A percentile compares a stretch with the other conserved stretches of the same genome.
phyloP scores from a whole-genome alignment of 2,888 invertebrate species.

The Tetranychus piercei region DNA sequence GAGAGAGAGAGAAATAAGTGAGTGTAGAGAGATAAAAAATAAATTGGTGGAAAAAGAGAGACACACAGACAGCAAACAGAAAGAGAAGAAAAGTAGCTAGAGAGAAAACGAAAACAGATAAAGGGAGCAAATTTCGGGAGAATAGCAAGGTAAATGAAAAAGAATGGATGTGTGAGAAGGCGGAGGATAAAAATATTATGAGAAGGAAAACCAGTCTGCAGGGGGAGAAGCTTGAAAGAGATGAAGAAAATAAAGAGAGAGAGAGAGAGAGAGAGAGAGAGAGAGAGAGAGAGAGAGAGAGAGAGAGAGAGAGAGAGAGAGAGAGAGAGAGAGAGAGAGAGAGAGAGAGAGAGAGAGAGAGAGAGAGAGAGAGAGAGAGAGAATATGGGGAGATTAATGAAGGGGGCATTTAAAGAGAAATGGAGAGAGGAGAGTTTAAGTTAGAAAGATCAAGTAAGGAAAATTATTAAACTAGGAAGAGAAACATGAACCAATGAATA shows the following conservation, averaged over 20 bases:
- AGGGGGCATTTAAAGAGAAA: neutral
- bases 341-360: too few species aligned
- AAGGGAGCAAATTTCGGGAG: neutral
- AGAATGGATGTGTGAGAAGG: neutral
- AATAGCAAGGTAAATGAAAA: neutral
- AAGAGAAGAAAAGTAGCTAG: neutral
- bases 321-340: too few species aligned
- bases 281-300: neutral
- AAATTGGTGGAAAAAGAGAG: neutral
- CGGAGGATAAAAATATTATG: neutral
- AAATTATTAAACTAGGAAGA: neutral
- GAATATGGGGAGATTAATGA: conserved; percentile 1
- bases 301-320: too few species aligned
- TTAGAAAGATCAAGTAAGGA: neutral
- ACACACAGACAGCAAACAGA: neutral
- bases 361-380: too few species aligned
- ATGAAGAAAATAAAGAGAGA: conserved; percentile 4
- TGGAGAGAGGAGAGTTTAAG: neutral
- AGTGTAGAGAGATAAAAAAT: neutral
- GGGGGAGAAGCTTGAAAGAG: neutral
- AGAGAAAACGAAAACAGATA: neutral
- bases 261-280: neutral
- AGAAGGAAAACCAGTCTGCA: neutral
- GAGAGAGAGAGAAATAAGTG: neutral
- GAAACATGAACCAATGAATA: neutral